These are phyloP conservation scores for Ara ararauna DNA, from an alignment of 2,797 vertebrate species.

Conservation along the genomic window DNA sequence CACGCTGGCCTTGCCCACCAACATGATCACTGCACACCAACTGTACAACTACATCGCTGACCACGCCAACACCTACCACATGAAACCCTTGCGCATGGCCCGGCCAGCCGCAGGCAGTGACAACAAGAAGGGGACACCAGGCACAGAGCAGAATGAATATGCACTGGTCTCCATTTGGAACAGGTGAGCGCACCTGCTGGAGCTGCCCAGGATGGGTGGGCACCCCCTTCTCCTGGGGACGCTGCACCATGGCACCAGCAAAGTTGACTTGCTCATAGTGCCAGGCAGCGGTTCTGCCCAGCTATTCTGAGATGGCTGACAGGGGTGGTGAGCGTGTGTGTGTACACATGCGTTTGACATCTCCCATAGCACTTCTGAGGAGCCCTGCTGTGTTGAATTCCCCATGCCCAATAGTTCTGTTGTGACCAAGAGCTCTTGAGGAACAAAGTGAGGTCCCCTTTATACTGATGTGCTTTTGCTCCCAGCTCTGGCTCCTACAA, in stretches of 20 bases:
- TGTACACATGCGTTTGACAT: background rate
- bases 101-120: slow-evolving; percentile 77
- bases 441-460: background rate
- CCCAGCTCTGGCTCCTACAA: slow-evolving; percentile 89
- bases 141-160: slow-evolving; percentile 90
- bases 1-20: slow-evolving; percentile 89
- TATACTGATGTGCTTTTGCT: background rate
- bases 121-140: slow-evolving; percentile 83
- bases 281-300: background rate
- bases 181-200: slow-evolving; percentile 80
- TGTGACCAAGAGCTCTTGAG: background rate
- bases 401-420: background rate
- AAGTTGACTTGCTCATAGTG: background rate
- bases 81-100: slow-evolving; percentile 97
- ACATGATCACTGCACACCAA: slow-evolving; percentile 96
- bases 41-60: slow-evolving; percentile 98
- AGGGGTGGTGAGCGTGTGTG: background rate
- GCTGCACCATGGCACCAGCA: background rate
- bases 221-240: background rate
- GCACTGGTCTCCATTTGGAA: slow-evolving; percentile 96
- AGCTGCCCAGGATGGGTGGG: background rate
- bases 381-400: background rate
- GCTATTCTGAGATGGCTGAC: background rate
- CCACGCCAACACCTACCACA: slow-evolving; percentile 93
- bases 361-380: background rate